Percentiles rank a stretch among this genome's conserved stretches.
These are phyloP conservation scores for Homalodisca vitripennis DNA, from an alignment of 1,140 invertebrate genomes.

Conservation along the genomic window DNA sequence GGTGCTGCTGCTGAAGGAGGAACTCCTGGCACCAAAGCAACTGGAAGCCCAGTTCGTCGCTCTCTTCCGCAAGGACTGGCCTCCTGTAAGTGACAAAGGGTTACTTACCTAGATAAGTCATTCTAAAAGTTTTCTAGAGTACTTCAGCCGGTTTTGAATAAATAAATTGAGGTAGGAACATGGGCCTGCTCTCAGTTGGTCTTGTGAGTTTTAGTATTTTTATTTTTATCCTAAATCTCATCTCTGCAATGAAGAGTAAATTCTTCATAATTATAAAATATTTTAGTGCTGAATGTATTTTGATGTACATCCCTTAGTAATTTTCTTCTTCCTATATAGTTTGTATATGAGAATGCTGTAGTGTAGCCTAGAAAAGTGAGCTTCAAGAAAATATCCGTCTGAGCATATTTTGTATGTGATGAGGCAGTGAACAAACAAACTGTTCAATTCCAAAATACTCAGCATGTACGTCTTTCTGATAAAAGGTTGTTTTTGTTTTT, in stretches of 20 bases:
- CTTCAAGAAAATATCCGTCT: no score
- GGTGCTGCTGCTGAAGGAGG: constrained; percentile 45
- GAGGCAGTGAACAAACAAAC: no score
- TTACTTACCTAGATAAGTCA: not conserved
- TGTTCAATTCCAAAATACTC: no score
- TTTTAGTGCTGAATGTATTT: not conserved
- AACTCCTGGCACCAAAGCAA: constrained; percentile 47
- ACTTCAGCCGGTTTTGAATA: not conserved
- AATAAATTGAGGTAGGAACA: not conserved
- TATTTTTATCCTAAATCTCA: not conserved
- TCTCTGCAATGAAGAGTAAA: not conserved
- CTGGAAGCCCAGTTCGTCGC: constrained; percentile 50
- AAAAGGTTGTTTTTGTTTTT: no score
- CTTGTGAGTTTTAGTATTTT: not conserved
- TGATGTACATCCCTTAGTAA: no score
- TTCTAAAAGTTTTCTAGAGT: not conserved
- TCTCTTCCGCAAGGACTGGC: constrained; percentile 51
- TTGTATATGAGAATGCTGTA: no score
- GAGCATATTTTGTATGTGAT: no score
- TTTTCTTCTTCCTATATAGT: not conserved
- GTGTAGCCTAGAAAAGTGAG: no score
- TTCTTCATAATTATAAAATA: not conserved
- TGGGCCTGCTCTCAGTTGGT: not conserved
- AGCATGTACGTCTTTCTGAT: no score
- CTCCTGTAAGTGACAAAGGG: constrained; percentile 44